Conservation (phyloP, 2,797 vertebrate species). For the Oryzias dopingdopingensis region DNA sequence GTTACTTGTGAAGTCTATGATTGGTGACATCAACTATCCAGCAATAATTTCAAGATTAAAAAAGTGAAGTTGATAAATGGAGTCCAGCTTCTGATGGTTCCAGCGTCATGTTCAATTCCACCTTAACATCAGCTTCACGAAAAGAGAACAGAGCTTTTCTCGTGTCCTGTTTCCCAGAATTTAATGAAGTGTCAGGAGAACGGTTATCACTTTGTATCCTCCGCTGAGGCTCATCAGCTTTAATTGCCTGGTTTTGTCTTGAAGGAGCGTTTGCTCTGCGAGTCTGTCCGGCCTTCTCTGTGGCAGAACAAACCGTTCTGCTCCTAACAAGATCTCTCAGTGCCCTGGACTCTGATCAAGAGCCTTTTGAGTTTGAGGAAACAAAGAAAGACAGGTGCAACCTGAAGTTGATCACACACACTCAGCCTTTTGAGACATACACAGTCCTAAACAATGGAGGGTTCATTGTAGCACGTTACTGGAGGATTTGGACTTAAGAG, state of each 20-base stretch:
- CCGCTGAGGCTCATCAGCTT: conserved; percentile 57
- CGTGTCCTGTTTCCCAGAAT: conserved; percentile 33
- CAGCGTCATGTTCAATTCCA: conserved; percentile 15
- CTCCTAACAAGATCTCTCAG: conserved; percentile 54
- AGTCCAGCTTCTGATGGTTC: conserved; percentile 4
- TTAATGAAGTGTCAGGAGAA: conserved; percentile 50
- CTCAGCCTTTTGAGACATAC: conserved; percentile 7
- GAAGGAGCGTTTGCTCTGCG: conserved; percentile 40
- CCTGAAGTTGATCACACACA: conserved; percentile 10
- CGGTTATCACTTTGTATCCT: conserved; percentile 54
- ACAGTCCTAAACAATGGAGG: conserved; percentile 16
- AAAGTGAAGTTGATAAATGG: conserved; percentile 17
- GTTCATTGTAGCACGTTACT: conserved; percentile 4
- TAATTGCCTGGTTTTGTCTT: conserved; percentile 59
- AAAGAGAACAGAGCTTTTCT: conserved; percentile 19
- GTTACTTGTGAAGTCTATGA: background rate
- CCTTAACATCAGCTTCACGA: conserved; percentile 15
- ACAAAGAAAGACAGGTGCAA: conserved; percentile 30
- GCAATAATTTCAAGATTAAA: conserved; percentile 7
- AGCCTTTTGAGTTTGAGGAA: conserved; percentile 33
- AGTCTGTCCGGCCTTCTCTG: conserved; percentile 36
- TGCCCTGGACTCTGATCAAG: conserved; percentile 40
- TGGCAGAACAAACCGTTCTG: conserved; percentile 56
- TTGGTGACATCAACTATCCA: conserved; percentile 7
- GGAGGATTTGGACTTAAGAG: background rate